Base-by-base conservation (phyloP, 2,888 invertebrate genomes). In the Aspidiotus destructor region DNA sequence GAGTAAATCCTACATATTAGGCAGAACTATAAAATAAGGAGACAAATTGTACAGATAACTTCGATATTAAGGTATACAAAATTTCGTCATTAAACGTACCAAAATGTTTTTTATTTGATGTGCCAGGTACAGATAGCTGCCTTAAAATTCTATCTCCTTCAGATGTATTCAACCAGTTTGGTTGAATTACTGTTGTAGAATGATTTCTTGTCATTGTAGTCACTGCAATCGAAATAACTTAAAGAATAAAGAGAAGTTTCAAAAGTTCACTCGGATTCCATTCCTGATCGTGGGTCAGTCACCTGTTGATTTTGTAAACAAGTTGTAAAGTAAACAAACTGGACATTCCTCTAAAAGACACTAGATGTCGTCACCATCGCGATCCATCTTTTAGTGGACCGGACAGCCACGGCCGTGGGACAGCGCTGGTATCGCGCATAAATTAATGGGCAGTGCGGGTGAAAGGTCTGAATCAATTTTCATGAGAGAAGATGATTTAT, bases 91-190 rank as follows among this genome's bases (percentile, higher is more conserved):
- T 28, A 28, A 28, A 28, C 28, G 55, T 64, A 63, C 75, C 75
- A 70, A 74, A 74, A 48, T 74, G 68, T 70, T 73, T 73, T 69
- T 74, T 71, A 41, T 73, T 73, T n/a, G 72, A 72, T 8, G 73
- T 72, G 40, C 72, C 73, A 2, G 73, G 73, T 70, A 75, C 75
- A 68, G 75, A 75, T 61, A 76, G 74, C 64, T 76, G 73, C 67
- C 75, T 75, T 44, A 77, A 72, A 67, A 75, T 73, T 6, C 75
- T 73, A 72, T 76, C 76, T 28, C 76, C 77, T 73, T 77, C 76
- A 5, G 75, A 74, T 16, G 76, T 76, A 62, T 73, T 74, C 42
- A 76, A 75, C 77, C 77, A 77, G 52, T 76, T 75, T 53, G 72
- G 63, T 55, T 70, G 70, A 17, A 72, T 68, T 13, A 70, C 69